Conservation (phyloP, 2,888 invertebrate genomes). For the Chouioia cunea region DNA sequence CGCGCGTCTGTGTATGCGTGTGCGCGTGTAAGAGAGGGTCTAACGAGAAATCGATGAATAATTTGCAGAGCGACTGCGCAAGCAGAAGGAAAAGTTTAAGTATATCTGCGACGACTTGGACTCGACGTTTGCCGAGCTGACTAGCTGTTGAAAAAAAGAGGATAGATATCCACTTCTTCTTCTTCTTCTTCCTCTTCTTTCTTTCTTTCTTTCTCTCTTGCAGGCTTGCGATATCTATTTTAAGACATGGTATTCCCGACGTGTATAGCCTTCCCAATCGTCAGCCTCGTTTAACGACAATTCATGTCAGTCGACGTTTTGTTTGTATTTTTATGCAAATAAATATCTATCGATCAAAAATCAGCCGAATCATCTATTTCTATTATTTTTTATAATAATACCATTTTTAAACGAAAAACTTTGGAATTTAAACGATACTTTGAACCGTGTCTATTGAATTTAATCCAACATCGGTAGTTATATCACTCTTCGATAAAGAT, state of each 20-base stretch:
- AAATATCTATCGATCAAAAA: no score
- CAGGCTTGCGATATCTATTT: not conserved
- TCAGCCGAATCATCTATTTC: no score
- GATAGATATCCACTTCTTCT: not conserved
- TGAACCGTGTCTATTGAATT: no score
- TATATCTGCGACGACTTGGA: constrained; percentile 82
- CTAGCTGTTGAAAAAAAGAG: constrained; percentile 73
- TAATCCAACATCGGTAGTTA: no score
- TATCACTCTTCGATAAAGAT: no score
- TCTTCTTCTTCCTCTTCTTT: constrained; percentile 1
- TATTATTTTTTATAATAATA: no score
- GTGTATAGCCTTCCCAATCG: not conserved
- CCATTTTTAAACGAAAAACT: no score
- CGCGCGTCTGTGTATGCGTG: no score
- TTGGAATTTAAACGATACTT: no score
- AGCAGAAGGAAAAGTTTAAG: constrained; percentile 86
- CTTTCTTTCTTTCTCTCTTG: constrained; percentile 20
- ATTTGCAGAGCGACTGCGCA: constrained; percentile 85
- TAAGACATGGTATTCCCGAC: not conserved
- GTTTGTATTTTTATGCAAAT: constrained; percentile 39
- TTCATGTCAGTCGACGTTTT: not conserved
- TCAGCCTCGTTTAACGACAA: constrained; percentile 6
- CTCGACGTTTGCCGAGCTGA: constrained; percentile 80
- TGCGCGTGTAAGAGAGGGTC: not conserved
- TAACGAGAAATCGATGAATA: constrained; percentile 8